These are phyloP conservation scores for Colostygia pectinataria DNA, from an alignment of 2,888 invertebrate species.

Conservation along the genomic window DNA sequence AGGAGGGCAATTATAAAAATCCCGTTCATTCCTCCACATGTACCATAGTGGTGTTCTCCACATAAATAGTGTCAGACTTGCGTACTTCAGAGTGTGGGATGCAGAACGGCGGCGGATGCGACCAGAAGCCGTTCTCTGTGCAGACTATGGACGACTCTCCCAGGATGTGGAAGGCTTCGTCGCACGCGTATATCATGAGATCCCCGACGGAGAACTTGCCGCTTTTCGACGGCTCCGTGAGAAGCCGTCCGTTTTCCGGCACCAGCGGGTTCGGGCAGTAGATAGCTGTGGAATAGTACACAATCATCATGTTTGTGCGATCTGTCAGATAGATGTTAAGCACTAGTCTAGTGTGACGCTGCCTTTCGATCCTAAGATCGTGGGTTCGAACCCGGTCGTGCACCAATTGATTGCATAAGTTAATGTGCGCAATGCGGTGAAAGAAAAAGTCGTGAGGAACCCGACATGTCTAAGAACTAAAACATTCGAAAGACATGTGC, in stretches of 20 bases:
- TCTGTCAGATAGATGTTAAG: too few relatives aligned
- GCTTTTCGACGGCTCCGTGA: slow-evolving; percentile 64
- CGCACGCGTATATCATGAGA: slow-evolving; percentile 88
- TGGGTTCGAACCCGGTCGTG: too few relatives aligned
- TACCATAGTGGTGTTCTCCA: slow-evolving; percentile 69
- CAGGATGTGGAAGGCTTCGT: slow-evolving; percentile 59
- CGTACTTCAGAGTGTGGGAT: slow-evolving; percentile 59
- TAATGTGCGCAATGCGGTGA: too few relatives aligned
- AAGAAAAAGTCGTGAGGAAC: too few relatives aligned
- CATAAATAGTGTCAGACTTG: slow-evolving; percentile 65
- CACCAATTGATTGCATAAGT: too few relatives aligned
- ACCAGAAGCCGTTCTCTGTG: slow-evolving; percentile 94
- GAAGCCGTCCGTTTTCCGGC: slow-evolving; percentile 86
- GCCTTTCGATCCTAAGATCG: too few relatives aligned
- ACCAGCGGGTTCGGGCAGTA: slow-evolving; percentile 90
- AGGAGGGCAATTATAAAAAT: neutral
- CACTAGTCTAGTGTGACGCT: too few relatives aligned
- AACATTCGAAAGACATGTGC: too few relatives aligned
- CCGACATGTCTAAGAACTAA: too few relatives aligned
- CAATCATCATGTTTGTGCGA: too few relatives aligned
- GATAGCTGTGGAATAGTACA: slow-evolving; percentile 87
- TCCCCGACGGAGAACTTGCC: slow-evolving; percentile 90
- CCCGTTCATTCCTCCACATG: slow-evolving; percentile 54
- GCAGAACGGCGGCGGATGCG: slow-evolving; percentile 93
- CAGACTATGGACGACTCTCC: slow-evolving; percentile 93